Evolutionary conservation across 2,797 vertebrate species (phyloP), one percentile per base, ranked within the genome.

Genomic region (Cephalopachus bancanus): DNA sequence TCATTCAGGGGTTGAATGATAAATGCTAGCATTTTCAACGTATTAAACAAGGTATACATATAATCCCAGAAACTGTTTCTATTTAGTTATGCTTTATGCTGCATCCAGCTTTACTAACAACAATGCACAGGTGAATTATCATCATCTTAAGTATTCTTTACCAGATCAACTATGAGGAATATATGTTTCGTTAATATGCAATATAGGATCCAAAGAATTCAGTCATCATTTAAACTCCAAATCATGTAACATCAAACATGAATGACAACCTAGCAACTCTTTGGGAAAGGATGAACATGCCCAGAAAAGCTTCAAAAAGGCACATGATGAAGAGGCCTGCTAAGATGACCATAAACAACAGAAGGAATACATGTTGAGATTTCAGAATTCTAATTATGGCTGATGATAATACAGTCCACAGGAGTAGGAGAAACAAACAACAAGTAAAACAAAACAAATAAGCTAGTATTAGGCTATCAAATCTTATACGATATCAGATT

Each of bases 331-430:
- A 80, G 24, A 59, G 4, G 59, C 44, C 94, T 93, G 94, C 93
- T 28, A 72, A 83, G 53, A 17, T 37, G 97, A 93, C 16, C 26
- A 53, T 81, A 91, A 91, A 57, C 8, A 26, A 78, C 12, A 76
- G 59, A 96, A 86, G n/a, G 93, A 91, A 90, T 80, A 95, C 57
- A 94, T 95, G 80, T 83, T 97, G 20, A 87, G 78, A 97, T 97
- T 96, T 97, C 79, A 93, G 59, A 87, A 92, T 93, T 87, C 81
- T 71, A 89, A 88, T 57, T 97, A 92, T 74, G 91, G 80, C 28
- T 91, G 83, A 83, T 78, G 65, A 59, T 95, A 97, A 97, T 37
- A 0, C 1, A 80, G 11, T 97, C 59, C 26, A 55, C 89, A 98
- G 59, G 74, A 94, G 93, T 51, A 97, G 74, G 19, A 94, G 85